Percentiles rank a stretch among this genome's conserved stretches.
These are phyloP conservation scores for Arnoldichthys spilopterus DNA, from an alignment of 2,797 vertebrate genomes.

Conservation along the genomic window DNA sequence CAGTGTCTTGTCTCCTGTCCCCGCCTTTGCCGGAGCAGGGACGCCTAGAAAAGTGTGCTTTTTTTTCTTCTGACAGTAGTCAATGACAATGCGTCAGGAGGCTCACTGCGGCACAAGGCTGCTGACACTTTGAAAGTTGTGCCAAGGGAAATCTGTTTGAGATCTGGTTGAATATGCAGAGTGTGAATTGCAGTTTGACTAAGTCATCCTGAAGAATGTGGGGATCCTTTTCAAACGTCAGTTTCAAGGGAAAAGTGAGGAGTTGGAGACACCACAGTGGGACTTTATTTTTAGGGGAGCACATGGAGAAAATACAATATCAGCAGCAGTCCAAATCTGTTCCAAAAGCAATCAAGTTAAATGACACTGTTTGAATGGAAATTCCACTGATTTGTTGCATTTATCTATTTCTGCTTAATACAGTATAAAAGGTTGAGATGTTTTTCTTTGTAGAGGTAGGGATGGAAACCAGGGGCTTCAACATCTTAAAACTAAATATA, in stretches of 20 bases:
- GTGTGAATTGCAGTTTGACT: slow-evolving; percentile 23
- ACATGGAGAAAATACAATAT: too few species aligned
- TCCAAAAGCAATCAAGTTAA: too few species aligned
- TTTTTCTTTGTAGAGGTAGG: too few species aligned
- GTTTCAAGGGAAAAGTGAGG: not conserved
- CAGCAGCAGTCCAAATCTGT: too few species aligned
- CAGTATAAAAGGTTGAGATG: too few species aligned
- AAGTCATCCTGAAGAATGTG: not conserved
- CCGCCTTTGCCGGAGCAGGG: slow-evolving; percentile 7
- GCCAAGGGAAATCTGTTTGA: slow-evolving; percentile 6
- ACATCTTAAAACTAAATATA: too few species aligned
- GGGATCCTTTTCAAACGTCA: slow-evolving; percentile 19
- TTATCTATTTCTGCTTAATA: too few species aligned
- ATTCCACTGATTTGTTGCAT: too few species aligned
- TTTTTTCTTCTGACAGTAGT: slow-evolving; percentile 18
- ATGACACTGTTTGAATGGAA: too few species aligned
- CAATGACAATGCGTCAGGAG: slow-evolving; percentile 3
- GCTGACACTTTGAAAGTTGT: slow-evolving; percentile 15
- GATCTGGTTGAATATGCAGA: slow-evolving; percentile 4
- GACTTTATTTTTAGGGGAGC: too few species aligned
- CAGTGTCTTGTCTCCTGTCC: slow-evolving; percentile 7
- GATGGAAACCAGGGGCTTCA: too few species aligned
- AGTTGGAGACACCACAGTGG: not conserved
- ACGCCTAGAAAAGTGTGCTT: slow-evolving; percentile 19
- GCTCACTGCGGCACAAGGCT: not conserved